Conservation (phyloP, 2,113 vertebrate species). For the Penelope pileata region DNA sequence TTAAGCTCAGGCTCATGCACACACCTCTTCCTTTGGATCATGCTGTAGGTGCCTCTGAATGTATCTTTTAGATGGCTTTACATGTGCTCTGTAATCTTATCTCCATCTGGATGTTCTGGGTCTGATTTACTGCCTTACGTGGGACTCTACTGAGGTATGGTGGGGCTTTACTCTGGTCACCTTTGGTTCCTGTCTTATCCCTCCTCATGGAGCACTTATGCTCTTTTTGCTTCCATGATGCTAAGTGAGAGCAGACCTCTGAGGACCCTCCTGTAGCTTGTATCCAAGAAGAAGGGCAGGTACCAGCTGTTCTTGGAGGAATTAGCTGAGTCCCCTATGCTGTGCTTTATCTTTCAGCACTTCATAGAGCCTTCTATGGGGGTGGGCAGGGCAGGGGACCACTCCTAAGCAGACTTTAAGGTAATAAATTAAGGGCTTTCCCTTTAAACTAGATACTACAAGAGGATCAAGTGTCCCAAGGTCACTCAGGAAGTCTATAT, state of each 20-base stretch:
- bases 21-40: fast-evolving
- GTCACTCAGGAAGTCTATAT: fast-evolving
- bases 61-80: fast-evolving
- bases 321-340: fast-evolving
- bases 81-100: fast-evolving
- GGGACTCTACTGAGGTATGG: not conserved
- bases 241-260: fast-evolving
- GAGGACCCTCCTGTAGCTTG: too few species aligned
- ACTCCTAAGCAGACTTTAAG: not conserved
- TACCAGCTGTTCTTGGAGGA: not conserved
- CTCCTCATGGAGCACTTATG: not conserved
- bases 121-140: not conserved
- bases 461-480: not conserved
- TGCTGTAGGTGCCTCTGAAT: not conserved
- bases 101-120: not conserved
- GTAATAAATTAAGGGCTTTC: not conserved
- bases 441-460: not conserved
- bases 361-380: not conserved
- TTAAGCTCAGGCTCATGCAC: not conserved
- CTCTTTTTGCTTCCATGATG: not conserved
- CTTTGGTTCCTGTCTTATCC: not conserved
- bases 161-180: too few species aligned
- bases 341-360: fast-evolving
- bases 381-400: not conserved
- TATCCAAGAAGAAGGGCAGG: not conserved